Base-by-base conservation (phyloP, 2,797 vertebrate genomes). In the Melanotaenia nigrans region DNA sequence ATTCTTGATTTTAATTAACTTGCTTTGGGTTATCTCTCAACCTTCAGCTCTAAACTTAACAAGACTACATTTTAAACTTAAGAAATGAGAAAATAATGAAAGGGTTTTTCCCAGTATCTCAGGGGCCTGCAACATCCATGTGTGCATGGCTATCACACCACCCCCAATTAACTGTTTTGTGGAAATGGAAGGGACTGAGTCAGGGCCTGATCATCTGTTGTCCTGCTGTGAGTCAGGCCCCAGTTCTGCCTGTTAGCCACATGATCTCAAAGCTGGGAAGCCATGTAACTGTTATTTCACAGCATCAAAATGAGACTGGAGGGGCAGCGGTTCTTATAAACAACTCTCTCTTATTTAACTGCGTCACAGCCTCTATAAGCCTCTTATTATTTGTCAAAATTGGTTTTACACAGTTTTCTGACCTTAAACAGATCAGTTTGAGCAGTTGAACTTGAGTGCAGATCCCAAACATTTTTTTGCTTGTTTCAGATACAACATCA, bases 401-500 rank as follows among this genome's bases (percentile, higher is more conserved):
- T 49, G 8, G 10, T n/a, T 75, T 58, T n/a, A 58, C 51, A 45
- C 7, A 59, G 30, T 63, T 38, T 30, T 28, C 25, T 4, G 1
- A 45, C 62, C 61, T 58, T 45, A 47, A 4, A 7, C 30, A 16
- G 5, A 25, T 16, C 49, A n/a, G 18, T 67, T 38, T 64, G 22
- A 45, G 22, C 25, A 58, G 24, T 67, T 13, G 45, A 61, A 59
- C 61, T 58, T 2, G 3, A 16, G 28, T n/a, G 18, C 16, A 38
- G 1, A 9, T 20, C 51, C 33, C 11, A 4, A 1, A 42, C n/a
- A 33, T 22, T 61, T 30, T 30, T 40, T 24, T n/a, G 54, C 33
- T 62, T 33, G n/a, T 77, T 87, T 67, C 88, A 99, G 98, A 87
- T 99, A 99, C 61, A 83, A 73, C 33, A 94, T 99, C 86, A 99